Evolutionary conservation across 2,888 invertebrate species (phyloP), one percentile per base, ranked within the genome.

Genomic region (Rhopalosiphum nymphaeae): DNA sequence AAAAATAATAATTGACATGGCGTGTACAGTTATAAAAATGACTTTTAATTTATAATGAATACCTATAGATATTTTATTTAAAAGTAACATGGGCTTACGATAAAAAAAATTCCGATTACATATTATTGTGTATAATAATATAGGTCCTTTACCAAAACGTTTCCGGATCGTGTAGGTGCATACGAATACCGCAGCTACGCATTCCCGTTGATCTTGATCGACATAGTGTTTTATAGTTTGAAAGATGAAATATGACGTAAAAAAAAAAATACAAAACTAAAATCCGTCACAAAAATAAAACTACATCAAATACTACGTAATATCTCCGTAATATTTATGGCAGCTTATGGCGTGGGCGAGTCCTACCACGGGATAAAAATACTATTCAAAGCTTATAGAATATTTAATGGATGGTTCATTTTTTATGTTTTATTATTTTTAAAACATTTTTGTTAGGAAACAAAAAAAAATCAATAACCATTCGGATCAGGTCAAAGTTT

Each of bases 381-480:
- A 78, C 78, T 78, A 78, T 78, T 78, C 78, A 78, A 78, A 78
- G 78, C 78, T 78, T 78, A 78, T 78, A 36, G 78, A 78, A 78
- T 36, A 78, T 78, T 78, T 78, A 78, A 78, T 78, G 78, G 78
- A 78, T 21, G 78, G 78, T 78, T 21, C 78, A 42, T 78, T 42
- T 78, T 78, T 78, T 78, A 78, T 78, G 78, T 78, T 78, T 78
- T 78, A 78, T 36, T 78, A 78, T 78, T 78, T 78, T 78, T 78
- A 36, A 78, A 78, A 36, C 36, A 78, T 3, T 78, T 78, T 78
- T 78, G 78, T 78, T 10, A 78, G 78, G 36, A 78, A 78, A n/a
- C n/a, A 67, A 16, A 36, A 78, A 78, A 36, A 78, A 78, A 78
- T 78, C 78, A 78, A 78, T 78, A 78, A 78, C 78, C 36, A 36